phyloP scores from a whole-genome alignment of 2,888 invertebrate species.

The Holacanthella duospinosa region DNA sequence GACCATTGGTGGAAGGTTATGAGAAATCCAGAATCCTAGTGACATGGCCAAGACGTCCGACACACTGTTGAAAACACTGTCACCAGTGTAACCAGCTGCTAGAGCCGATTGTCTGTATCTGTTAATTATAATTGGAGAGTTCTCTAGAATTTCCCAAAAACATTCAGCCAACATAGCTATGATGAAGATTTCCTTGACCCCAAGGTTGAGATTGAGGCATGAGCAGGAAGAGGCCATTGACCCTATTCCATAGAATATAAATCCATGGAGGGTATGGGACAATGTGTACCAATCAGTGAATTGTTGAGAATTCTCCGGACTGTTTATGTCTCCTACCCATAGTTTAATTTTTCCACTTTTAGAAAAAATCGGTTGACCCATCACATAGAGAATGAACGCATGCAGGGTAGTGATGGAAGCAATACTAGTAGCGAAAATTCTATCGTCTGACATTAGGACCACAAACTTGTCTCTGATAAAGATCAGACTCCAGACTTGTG shows the following conservation, averaged over 20 bases:
- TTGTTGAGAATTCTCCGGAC: constrained; percentile 10
- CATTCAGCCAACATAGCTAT: not conserved
- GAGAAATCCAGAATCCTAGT: constrained; percentile 6
- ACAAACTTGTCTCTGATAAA: no score
- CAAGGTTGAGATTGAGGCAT: not conserved
- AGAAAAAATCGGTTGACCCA: not conserved
- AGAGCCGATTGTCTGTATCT: constrained; percentile 8
- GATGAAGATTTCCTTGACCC: not conserved
- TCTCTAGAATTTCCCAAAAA: constrained; percentile 10
- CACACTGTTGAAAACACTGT: constrained; percentile 8
- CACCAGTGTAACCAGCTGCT: constrained; percentile 8
- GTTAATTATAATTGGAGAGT: constrained; percentile 8
- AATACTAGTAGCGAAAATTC: no score
- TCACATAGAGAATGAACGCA: not conserved
- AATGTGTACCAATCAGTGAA: constrained; percentile 14
- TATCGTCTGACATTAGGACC: no score
- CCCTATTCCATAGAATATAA: constrained; percentile 4
- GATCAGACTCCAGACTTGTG: no score
- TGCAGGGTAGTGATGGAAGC: no score
- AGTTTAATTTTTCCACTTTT: not conserved
- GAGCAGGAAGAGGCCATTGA: no score
- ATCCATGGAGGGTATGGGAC: constrained; percentile 8
- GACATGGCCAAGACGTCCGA: constrained; percentile 9
- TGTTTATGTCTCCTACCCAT: constrained; percentile 3
- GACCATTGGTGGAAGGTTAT: no score